Evolutionary conservation across 1,140 invertebrate species (phyloP).

Genomic region (Bombus impatiens): DNA sequence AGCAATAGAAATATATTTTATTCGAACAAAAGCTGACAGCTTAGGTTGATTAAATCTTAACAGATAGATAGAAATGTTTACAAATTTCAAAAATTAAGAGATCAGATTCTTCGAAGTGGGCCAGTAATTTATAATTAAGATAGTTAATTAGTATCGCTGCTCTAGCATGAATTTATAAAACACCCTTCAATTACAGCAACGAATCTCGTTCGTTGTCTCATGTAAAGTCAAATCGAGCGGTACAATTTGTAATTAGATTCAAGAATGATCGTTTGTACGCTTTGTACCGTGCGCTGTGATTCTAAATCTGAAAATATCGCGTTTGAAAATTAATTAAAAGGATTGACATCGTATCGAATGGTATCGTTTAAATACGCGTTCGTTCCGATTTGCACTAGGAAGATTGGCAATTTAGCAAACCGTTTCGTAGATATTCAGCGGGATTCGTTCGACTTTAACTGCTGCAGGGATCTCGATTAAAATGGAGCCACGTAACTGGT

Average conservation of each 20-base stretch:
- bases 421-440: conserved; percentile 2
- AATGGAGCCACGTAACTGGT: conserved; percentile 4
- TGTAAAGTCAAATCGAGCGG: neutral
- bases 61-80: too few species aligned
- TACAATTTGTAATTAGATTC: neutral
- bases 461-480: conserved; percentile 9
- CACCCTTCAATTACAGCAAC: too few species aligned
- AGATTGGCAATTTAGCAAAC: neutral
- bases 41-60: too few species aligned
- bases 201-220: too few species aligned
- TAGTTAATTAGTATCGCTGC: too few species aligned
- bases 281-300: neutral
- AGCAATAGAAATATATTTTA: too few species aligned
- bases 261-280: neutral
- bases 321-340: conserved; percentile 14
- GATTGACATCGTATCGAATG: neutral
- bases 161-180: too few species aligned
- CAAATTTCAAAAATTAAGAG: too few species aligned
- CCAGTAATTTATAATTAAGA: too few species aligned
- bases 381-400: neutral
- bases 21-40: too few species aligned
- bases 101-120: too few species aligned
- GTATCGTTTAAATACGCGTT: neutral
- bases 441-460: neutral
- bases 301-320: neutral